Base-by-base conservation (phyloP, 2,888 invertebrate genomes). In the Boloria selene region DNA sequence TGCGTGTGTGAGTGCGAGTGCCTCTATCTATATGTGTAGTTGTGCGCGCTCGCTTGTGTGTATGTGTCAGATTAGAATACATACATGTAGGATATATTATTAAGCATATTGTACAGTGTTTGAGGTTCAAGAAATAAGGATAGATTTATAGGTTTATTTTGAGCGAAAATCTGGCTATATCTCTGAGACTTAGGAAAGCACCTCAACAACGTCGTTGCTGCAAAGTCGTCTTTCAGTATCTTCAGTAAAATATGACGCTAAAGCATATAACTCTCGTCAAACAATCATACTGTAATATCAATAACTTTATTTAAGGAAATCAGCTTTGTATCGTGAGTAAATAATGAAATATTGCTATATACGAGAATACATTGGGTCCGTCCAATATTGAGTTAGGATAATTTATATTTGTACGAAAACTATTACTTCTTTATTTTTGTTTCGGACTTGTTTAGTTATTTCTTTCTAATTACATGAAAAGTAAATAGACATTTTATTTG, bases 1-100 rank as follows among this genome's bases (percentile, higher is more conserved):
- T n/a, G n/a, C n/a, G n/a, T n/a, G n/a, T n/a, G n/a, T n/a, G 44
- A 85, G 81, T 86, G 83, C 85, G 84, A 85, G 84, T 81, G 78
- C 76, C n/a, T n/a, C n/a, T n/a, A n/a, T n/a, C n/a, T n/a, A n/a
- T 22, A 22, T 22, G 22, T 22, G 22, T 80, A 81, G 84, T 84
- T 85, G 86, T 83, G 77, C 75, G 76, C 70, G 76, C 76, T 75
- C 60, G 81, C 84, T 80, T 72, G 72, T 72, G 79, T 85, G 82
- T 61, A 56, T 65, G 55, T 73, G 62, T 70, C 31, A 38, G 10
- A 38, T 38, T 38, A 10, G 7, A 38, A 7, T 38, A 10, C 22
- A 22, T 22, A 22, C 22, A 22, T 22, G 10, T 38, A 38, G 1
- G 10, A 10, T 10, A 38, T 38, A 38, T 10, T 38, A 38, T 10